phyloP scores from a whole-genome alignment of 2,797 vertebrate species.

The Urophycis tenuis region DNA sequence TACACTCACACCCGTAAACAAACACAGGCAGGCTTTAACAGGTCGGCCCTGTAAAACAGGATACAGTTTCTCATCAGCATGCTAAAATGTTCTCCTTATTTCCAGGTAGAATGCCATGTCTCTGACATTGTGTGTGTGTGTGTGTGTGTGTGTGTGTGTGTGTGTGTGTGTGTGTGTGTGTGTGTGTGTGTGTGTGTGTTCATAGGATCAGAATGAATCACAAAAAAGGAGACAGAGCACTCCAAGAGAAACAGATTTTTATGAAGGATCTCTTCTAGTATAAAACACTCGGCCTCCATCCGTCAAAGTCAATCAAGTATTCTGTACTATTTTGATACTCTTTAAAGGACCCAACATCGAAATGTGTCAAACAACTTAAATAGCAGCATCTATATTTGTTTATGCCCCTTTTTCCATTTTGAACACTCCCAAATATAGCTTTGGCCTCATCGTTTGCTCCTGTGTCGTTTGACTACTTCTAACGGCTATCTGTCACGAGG shows the following conservation, averaged over 20 bases:
- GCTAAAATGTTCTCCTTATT: conserved; percentile 35
- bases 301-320: background rate
- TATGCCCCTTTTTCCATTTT: background rate
- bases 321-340: background rate
- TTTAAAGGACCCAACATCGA: background rate
- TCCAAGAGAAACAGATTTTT: background rate
- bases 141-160: conserved; percentile 43
- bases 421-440: background rate
- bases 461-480: background rate
- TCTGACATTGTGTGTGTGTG: background rate
- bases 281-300: too few relatives aligned
- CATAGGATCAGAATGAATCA: background rate
- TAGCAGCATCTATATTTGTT: background rate
- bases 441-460: background rate
- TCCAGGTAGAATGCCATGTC: background rate
- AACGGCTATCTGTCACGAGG: background rate
- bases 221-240: background rate
- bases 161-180: background rate
- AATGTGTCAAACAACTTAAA: background rate
- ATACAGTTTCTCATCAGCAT: conserved; percentile 24
- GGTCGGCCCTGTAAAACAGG: conserved; percentile 36
- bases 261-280: background rate
- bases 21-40: conserved; percentile 9
- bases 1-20: background rate
- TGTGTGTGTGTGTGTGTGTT: conserved; percentile 2